Evolutionary conservation across 2,797 vertebrate genomes (phyloP), one percentile per base, ranked within the genome.

Genomic region (Characodon lateralis): DNA sequence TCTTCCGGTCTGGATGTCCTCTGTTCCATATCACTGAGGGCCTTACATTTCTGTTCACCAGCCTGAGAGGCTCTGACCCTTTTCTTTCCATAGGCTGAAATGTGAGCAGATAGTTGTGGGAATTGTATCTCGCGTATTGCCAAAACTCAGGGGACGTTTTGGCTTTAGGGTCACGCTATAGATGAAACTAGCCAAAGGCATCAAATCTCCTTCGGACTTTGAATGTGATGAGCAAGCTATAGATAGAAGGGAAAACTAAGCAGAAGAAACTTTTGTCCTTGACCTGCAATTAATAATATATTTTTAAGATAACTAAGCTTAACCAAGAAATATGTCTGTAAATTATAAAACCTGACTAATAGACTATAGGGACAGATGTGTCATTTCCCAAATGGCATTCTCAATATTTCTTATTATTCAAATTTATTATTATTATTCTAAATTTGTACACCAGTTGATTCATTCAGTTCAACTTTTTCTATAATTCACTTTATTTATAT

Each of bases 101-200:
- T 76, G 76, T 77, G 73, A 78, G 50, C 61, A 75, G 80, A 79
- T 53, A 75, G 74, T 71, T 73, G 58, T 48, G 66, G 66, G 41
- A 48, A 69, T 69, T 41, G 13, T 48, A 69, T 69, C 41, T 46
- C 2, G 41, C 43, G 5, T 24, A 26, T 6, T 69, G 41, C 12
- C 41, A 69, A 48, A 6, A 48, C 66, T 46, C 41, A n/a, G 41
- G 66, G 12, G 66, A 69, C 13, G 7, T 69, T 69, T 46, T 46
- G 41, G 24, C 24, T 69, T 68, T 66, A 70, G 39, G 70, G 63
- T 77, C 77, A 50, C 56, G 76, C 78, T 80, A 35, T 48, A 59
- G 72, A 74, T 79, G 46, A 48, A 72, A 78, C 48, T 41, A 69
- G 70, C 71, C 71, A 77, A 82, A 85, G 78, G 78, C 78, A 82